Evolutionary conservation across 2,113 vertebrate genomes (phyloP), one percentile per base, ranked within the genome.

Genomic region (Prunella himalayana): DNA sequence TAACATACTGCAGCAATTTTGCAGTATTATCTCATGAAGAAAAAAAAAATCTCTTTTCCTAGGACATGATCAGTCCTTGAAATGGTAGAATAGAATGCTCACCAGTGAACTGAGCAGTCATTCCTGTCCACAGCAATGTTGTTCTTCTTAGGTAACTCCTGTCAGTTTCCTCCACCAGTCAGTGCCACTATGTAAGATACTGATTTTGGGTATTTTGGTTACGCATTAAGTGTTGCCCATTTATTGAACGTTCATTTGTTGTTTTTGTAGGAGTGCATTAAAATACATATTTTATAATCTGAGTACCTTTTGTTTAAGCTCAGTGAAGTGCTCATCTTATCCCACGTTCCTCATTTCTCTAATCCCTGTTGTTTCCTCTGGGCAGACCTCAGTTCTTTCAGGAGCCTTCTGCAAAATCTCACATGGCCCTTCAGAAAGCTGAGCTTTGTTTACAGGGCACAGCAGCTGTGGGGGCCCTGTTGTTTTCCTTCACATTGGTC

Each of bases 401-500:
- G 41, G 68, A 54, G 76, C 75, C 51, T 80, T 47, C 80, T 94
- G 86, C 69, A 76, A 50, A 94, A 79, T 82, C 83, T 93, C 92
- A 84, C 73, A 76, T 47, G 70, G 63, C 66, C 81, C 69, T 87
- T 94, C 80, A 95, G 92, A 95, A 95, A 95, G 73, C 86, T 5
- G 0, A 1, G 44, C 92, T 94, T 93, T 97, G 94, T 96, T 96
- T 97, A 94, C 83, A 96, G 70, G 86, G 84, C 70, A 81, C 72
- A 49, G 85, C 88, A 94, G 95, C 94, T 93, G 80, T 83, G 76
- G 47, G 76, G 90, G 63, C 92, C 59, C 80, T 70, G 68, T 94
- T 96, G 95, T 94, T 96, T 92, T 96, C 85, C 45, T 96, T 96
- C 60, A 20, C 79, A 91, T 73, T 30, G 5, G 71, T 95, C 93